Evolutionary conservation across 2,113 vertebrate genomes (phyloP).

Genomic region (Microcebus lehilahytsara): DNA sequence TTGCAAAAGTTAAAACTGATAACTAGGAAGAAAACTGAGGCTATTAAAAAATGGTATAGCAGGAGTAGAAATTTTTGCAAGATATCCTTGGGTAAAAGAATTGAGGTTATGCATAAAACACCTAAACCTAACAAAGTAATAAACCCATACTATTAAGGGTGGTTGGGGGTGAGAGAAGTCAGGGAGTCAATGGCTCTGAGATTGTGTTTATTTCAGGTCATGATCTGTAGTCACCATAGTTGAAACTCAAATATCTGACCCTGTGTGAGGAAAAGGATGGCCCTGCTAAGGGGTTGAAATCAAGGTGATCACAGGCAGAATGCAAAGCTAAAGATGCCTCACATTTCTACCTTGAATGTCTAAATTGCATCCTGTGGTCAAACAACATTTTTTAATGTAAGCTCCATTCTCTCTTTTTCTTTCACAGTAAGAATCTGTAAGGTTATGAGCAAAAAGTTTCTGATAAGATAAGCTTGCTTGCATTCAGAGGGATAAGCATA

Average conservation of each 20-base stretch:
- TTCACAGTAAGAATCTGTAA: background rate
- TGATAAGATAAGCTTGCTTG: background rate
- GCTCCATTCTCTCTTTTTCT: background rate
- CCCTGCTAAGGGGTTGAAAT: background rate
- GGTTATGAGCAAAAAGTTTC: background rate
- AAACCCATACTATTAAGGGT: background rate
- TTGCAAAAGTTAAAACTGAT: background rate
- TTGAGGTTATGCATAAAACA: background rate
- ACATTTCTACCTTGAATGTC: background rate
- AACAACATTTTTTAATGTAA: background rate
- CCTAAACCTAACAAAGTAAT: background rate
- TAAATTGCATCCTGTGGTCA: background rate
- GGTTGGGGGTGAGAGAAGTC: rapidly evolving
- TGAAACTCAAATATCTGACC: background rate
- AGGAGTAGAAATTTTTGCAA: background rate
- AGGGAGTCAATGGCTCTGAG: background rate
- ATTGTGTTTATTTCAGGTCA: background rate
- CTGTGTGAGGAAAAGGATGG: background rate
- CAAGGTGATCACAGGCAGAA: background rate
- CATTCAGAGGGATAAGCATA: background rate
- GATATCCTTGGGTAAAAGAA: background rate
- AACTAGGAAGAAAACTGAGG: background rate
- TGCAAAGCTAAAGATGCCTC: background rate
- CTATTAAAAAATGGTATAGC: background rate
- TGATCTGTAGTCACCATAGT: rapidly evolving